A percentile compares a stretch with the other conserved stretches of the same genome.
Conservation (phyloP, 2,797 vertebrate genomes). For the Gallinago stenura region DNA sequence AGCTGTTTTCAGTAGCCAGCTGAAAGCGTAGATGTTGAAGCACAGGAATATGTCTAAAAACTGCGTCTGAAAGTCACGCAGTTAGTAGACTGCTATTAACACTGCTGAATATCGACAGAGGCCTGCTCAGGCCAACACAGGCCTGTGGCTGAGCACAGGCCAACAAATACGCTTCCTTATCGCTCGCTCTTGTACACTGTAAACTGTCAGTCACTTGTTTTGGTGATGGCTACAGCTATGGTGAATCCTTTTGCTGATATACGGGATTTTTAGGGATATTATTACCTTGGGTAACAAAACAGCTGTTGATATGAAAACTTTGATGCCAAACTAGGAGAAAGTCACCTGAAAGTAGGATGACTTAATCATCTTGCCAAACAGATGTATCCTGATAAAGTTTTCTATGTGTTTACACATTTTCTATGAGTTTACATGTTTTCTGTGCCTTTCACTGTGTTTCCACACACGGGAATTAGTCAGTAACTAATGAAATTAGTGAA, state of each 20-base stretch:
- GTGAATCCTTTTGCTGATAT: neutral
- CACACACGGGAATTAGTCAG: neutral
- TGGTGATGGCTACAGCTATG: neutral
- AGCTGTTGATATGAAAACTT: neutral
- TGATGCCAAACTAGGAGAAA: neutral
- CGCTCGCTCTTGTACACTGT: accelerated
- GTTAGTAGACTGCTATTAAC: neutral
- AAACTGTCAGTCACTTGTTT: neutral
- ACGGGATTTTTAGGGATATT: neutral
- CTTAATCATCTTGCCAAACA: neutral
- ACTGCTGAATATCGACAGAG: neutral
- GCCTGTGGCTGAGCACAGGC: neutral
- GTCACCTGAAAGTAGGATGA: neutral
- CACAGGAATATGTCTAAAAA: neutral
- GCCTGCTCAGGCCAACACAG: neutral
- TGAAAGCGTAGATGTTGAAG: neutral
- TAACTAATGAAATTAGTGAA: neutral
- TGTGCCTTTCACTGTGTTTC: neutral
- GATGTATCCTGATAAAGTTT: neutral
- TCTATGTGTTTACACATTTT: neutral
- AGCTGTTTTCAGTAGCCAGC: neutral
- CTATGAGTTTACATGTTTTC: neutral
- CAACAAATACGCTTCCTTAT: neutral
- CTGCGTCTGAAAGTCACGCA: neutral
- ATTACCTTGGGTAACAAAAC: neutral